These are phyloP conservation scores for Lophura nycthemera DNA, from an alignment of 2,113 vertebrate genomes.

Conservation along the genomic window DNA sequence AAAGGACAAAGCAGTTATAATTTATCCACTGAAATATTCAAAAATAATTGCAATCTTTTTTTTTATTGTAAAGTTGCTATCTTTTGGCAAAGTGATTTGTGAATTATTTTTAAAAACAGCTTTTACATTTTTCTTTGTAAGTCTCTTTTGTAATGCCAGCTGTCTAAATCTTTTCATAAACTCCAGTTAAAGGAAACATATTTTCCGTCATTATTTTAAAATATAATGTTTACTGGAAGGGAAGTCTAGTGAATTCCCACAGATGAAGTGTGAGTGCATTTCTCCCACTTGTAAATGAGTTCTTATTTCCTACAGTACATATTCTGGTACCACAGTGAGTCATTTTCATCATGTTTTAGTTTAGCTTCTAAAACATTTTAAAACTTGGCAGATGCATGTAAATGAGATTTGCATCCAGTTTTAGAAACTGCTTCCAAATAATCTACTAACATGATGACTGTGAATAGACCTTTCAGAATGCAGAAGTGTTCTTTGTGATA, in stretches of 20 bases:
- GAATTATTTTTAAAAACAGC: slow-evolving; percentile 36
- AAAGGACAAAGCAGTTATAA: background rate
- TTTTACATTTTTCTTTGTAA: slow-evolving; percentile 65
- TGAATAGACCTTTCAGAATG: slow-evolving; percentile 72
- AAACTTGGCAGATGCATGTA: slow-evolving; percentile 76
- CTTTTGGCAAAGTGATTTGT: slow-evolving; percentile 34
- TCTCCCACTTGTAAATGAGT: slow-evolving; percentile 83
- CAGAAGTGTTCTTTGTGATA: slow-evolving; percentile 43
- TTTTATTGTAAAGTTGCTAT: background rate
- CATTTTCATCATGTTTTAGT: slow-evolving; percentile 81
- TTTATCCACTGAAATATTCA: background rate
- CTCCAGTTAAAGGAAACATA: slow-evolving; percentile 73
- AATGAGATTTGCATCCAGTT: slow-evolving; percentile 74
- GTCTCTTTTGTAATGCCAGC: slow-evolving; percentile 65
- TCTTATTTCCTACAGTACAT: slow-evolving; percentile 80
- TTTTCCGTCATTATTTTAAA: slow-evolving; percentile 81
- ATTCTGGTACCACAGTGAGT: slow-evolving; percentile 78
- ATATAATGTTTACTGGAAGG: slow-evolving; percentile 80
- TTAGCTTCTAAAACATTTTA: slow-evolving; percentile 80
- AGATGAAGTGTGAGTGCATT: slow-evolving; percentile 81
- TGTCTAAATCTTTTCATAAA: slow-evolving; percentile 75
- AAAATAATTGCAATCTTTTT: background rate
- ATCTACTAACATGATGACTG: slow-evolving; percentile 45
- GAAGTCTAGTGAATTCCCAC: slow-evolving; percentile 79
- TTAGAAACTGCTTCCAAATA: slow-evolving; percentile 76